phyloP scores from a whole-genome alignment of 2,888 invertebrate genomes.

The Dichetophora obliterata region DNA sequence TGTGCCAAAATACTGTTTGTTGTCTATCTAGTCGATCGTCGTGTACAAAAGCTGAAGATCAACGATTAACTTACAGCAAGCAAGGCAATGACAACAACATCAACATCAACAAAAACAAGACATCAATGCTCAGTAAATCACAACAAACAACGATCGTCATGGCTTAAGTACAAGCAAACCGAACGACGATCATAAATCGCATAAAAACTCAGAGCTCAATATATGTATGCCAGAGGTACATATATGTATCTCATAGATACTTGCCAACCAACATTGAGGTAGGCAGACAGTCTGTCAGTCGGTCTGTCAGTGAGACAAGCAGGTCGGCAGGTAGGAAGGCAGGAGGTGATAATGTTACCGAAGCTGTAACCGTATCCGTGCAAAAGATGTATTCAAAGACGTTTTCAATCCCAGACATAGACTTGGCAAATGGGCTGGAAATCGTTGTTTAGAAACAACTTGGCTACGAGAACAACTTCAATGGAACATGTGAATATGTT shows the following conservation, averaged over 20 bases:
- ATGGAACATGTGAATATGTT: slow-evolving; percentile 1
- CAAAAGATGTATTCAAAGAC: not conserved
- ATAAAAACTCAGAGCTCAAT: slow-evolving; percentile 23
- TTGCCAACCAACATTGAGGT: not conserved
- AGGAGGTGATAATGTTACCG: not conserved
- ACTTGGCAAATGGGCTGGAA: slow-evolving; percentile 1
- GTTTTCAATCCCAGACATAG: not conserved
- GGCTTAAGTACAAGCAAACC: slow-evolving; percentile 23
- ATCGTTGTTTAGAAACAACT: not conserved
- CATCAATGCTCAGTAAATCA: slow-evolving; percentile 49
- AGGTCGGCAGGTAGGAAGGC: slow-evolving; percentile 12
- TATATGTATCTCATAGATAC: not conserved
- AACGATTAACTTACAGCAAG: slow-evolving; percentile 47
- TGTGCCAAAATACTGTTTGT: not conserved
- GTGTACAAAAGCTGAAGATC: slow-evolving; percentile 31
- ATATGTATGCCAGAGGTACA: too few relatives aligned
- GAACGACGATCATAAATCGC: slow-evolving; percentile 34
- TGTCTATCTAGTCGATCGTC: slow-evolving; percentile 7
- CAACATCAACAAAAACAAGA: slow-evolving; percentile 44
- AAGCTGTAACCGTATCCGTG: slow-evolving; percentile 1
- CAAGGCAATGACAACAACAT: slow-evolving; percentile 1
- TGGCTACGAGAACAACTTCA: not conserved
- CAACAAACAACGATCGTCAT: slow-evolving; percentile 11
- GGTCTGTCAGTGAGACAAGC: too few relatives aligned
- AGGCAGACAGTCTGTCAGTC: slow-evolving; percentile 25